Evolutionary conservation across 2,888 invertebrate genomes (phyloP).

Genomic region (Cyaniris semiargus): DNA sequence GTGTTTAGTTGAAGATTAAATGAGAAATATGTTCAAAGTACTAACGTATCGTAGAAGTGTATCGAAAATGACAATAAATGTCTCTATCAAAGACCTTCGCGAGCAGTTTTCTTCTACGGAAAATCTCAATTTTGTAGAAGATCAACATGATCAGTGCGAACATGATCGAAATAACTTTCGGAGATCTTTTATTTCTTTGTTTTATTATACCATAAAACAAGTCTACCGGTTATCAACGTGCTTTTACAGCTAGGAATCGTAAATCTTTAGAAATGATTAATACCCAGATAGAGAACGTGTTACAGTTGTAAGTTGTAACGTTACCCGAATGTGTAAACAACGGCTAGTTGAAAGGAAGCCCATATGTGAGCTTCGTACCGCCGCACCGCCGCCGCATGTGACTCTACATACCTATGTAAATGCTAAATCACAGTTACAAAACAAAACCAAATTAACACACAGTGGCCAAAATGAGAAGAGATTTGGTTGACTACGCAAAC

Average conservation of each 20-base stretch:
- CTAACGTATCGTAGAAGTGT: not conserved
- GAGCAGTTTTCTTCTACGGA: too few relatives aligned
- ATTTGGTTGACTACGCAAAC: too few relatives aligned
- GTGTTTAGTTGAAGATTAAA: not conserved
- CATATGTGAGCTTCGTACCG: not conserved
- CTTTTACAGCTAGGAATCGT: not conserved
- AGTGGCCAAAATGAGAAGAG: too few relatives aligned
- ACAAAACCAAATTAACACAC: too few relatives aligned
- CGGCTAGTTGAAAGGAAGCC: conserved; percentile 20
- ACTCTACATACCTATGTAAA: too few relatives aligned
- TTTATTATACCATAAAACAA: not conserved
- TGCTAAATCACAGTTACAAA: too few relatives aligned
- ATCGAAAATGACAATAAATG: too few relatives aligned
- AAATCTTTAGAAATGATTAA: not conserved
- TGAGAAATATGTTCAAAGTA: not conserved
- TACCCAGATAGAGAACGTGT: not conserved
- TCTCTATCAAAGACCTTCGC: too few relatives aligned
- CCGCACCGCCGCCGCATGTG: not conserved
- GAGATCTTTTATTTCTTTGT: not conserved
- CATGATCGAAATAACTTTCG: too few relatives aligned
- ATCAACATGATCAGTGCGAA: too few relatives aligned
- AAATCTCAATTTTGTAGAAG: too few relatives aligned
- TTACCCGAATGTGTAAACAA: conserved; percentile 4
- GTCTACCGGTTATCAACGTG: not conserved
- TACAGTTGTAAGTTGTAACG: not conserved